These are phyloP conservation scores for Clarias gariepinus DNA, from an alignment of 2,113 vertebrate species.

Conservation along the genomic window DNA sequence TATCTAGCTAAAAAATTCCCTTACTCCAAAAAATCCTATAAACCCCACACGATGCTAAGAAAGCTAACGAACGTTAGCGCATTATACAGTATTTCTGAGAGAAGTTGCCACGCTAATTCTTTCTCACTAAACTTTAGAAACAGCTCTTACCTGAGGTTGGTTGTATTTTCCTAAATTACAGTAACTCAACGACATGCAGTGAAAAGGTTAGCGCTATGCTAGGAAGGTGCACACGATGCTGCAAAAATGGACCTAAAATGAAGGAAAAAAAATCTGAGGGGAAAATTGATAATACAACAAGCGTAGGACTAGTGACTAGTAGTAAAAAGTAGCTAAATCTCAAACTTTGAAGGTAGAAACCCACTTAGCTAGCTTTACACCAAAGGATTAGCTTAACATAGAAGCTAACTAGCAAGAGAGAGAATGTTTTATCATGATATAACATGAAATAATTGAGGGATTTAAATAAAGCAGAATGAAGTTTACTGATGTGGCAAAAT, in stretches of 20 bases:
- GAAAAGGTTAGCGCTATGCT: background rate
- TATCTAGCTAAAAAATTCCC: background rate
- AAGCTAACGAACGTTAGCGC: background rate
- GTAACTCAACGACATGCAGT: too few relatives aligned
- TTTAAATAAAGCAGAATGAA: background rate
- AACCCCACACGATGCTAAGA: background rate
- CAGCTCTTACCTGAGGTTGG: background rate
- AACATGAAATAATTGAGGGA: background rate
- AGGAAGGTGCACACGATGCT: background rate
- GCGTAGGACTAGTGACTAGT: too few relatives aligned
- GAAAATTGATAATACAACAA: too few relatives aligned
- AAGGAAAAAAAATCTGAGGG: too few relatives aligned
- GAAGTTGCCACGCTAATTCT: background rate
- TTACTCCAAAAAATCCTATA: background rate
- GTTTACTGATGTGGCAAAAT: background rate
- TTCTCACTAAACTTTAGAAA: background rate
- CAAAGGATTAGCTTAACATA: background rate
- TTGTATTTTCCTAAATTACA: background rate
- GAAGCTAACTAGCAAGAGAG: background rate
- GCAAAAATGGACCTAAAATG: background rate
- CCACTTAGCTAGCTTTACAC: background rate
- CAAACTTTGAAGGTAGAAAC: background rate
- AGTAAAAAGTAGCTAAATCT: background rate
- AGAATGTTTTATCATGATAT: background rate
- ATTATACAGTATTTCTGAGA: background rate